Conservation (phyloP, 2,888 invertebrate genomes). For the Zootermopsis nevadensis region DNA sequence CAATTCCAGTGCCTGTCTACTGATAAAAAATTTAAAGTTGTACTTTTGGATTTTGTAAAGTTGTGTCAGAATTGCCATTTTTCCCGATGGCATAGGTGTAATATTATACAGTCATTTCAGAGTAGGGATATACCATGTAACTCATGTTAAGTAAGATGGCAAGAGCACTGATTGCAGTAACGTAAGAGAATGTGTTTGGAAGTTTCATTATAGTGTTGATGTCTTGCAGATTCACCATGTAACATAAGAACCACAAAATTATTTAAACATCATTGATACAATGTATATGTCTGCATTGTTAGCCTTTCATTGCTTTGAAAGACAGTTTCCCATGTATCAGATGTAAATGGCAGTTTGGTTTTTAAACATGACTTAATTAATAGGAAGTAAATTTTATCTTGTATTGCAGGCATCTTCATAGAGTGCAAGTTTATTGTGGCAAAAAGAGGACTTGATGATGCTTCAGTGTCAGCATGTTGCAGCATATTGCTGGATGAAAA, state of each 20-base stretch:
- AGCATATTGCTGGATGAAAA: constrained; percentile 2
- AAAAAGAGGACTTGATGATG: constrained; percentile 17
- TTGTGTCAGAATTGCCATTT: not conserved
- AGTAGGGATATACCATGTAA: not conserved
- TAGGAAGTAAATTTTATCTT: constrained; percentile 20
- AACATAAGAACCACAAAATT: not conserved
- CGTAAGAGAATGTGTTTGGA: not conserved
- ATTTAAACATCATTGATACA: not conserved
- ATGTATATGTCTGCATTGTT: not conserved
- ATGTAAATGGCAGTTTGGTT: not conserved
- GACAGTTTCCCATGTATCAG: no score
- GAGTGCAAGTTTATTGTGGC: constrained; percentile 10
- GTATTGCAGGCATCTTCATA: constrained; percentile 28
- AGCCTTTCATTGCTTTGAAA: no score
- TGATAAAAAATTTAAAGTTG: no score
- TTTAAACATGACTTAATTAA: not conserved
- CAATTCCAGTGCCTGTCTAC: no score
- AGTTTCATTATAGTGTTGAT: not conserved
- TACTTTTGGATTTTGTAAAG: not conserved
- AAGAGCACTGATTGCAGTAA: not conserved
- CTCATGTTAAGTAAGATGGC: not conserved
- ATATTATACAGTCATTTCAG: not conserved
- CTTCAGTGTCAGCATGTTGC: constrained; percentile 4
- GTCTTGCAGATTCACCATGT: not conserved
- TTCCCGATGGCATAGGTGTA: not conserved